Evolutionary conservation across 2,797 vertebrate species (phyloP).

Genomic region (Alauda arvensis): DNA sequence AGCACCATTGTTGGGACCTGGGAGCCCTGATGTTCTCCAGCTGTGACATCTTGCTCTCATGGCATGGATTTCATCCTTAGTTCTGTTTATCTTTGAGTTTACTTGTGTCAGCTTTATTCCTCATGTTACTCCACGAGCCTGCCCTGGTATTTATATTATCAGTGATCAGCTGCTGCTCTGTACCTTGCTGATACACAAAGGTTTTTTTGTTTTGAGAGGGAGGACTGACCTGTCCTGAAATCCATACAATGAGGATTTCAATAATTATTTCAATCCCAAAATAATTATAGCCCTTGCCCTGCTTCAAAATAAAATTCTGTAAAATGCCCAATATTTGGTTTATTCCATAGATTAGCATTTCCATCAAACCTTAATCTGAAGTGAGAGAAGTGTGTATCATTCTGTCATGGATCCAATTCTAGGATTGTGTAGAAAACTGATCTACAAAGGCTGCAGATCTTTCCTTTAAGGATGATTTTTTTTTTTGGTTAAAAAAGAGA

Average conservation of each 20-base stretch:
- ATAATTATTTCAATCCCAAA: no score
- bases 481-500: not conserved
- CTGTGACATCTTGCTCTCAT: not conserved
- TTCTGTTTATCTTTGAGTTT: not conserved
- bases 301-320: not conserved
- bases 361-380: not conserved
- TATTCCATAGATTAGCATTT: not conserved
- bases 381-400: not conserved
- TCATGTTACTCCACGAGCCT: not conserved
- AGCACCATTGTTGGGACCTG: not conserved
- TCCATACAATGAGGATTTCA: not conserved
- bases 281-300: not conserved
- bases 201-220: not conserved
- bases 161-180: not conserved
- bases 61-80: not conserved
- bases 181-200: not conserved
- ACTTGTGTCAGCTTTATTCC: not conserved
- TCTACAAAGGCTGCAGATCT: not conserved
- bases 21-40: not conserved
- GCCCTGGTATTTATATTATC: not conserved
- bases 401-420: not conserved
- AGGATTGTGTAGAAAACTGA: not conserved
- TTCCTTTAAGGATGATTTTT: not conserved
- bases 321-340: not conserved
- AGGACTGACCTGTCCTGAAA: not conserved